Conservation (phyloP, 2,113 vertebrate species). For the Plestiodon gilberti region DNA sequence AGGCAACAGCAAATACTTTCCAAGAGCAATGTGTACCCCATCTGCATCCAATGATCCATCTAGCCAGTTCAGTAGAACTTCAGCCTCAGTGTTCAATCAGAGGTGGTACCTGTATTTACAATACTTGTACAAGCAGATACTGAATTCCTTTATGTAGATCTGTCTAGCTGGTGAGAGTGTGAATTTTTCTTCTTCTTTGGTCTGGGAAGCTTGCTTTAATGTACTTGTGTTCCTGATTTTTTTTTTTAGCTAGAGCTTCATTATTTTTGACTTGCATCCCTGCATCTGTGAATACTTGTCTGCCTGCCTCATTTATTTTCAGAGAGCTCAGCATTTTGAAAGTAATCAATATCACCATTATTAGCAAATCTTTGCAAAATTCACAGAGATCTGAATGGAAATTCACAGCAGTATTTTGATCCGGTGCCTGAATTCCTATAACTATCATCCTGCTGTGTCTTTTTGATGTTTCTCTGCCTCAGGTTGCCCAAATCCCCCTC, state of each 20-base stretch:
- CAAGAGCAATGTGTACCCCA: not conserved
- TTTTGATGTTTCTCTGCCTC: not conserved
- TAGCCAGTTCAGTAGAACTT: not conserved
- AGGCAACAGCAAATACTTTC: not conserved
- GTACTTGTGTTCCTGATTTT: not conserved
- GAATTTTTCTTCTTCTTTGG: not conserved
- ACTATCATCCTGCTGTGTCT: not conserved
- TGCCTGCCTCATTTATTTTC: slow-evolving; percentile 15
- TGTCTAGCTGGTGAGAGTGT: not conserved
- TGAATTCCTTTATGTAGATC: too few relatives aligned
- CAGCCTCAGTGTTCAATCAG: not conserved
- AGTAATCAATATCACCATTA: slow-evolving; percentile 7
- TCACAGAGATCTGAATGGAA: not conserved
- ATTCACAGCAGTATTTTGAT: not conserved
- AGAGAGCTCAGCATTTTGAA: not conserved
- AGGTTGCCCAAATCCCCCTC: not conserved
- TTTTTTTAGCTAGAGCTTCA: not conserved
- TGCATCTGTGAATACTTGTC: not conserved
- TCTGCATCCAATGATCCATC: not conserved
- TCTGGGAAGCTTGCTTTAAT: not conserved
- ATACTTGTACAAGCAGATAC: not conserved
- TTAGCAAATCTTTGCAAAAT: slow-evolving; percentile 9
- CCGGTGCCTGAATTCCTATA: not conserved
- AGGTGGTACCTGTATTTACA: not conserved
- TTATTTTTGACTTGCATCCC: not conserved